phyloP scores from a whole-genome alignment of 2,888 invertebrate genomes.

The Xestobium rufovillosum region DNA sequence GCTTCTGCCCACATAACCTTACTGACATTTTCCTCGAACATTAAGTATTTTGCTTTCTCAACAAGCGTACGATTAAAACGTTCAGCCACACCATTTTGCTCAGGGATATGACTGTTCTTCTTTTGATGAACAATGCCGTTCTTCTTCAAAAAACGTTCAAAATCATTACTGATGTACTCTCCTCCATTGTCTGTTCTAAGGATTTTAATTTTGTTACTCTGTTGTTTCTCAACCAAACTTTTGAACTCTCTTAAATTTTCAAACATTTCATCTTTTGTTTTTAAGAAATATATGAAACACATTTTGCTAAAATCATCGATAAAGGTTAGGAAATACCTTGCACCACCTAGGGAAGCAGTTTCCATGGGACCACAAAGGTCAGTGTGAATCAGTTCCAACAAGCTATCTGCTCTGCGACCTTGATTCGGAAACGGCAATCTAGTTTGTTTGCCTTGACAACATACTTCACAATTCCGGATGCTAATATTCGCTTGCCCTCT shows the following conservation, averaged over 20 bases:
- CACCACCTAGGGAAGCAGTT: slow-evolving; percentile 17
- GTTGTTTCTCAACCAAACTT: slow-evolving; percentile 27
- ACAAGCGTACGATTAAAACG: slow-evolving; percentile 22
- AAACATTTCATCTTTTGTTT: slow-evolving; percentile 26
- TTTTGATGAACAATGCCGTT: slow-evolving; percentile 26
- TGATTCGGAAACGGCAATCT: slow-evolving; percentile 27
- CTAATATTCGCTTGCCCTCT: slow-evolving; percentile 12
- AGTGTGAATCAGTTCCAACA: slow-evolving; percentile 22
- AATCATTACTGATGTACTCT: slow-evolving; percentile 19
- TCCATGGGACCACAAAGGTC: slow-evolving; percentile 27
- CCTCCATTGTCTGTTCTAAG: slow-evolving; percentile 27
- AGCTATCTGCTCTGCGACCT: slow-evolving; percentile 18
- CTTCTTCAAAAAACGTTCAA: slow-evolving; percentile 17
- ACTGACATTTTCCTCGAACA: slow-evolving; percentile 16
- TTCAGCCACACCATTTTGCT: slow-evolving; percentile 29
- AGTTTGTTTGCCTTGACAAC: slow-evolving; percentile 29
- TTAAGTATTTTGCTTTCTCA: slow-evolving; percentile 22
- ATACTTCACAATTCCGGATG: slow-evolving; percentile 14
- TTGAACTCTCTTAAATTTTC: slow-evolving; percentile 27
- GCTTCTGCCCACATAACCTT: slow-evolving; percentile 21
- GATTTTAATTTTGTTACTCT: slow-evolving; percentile 25
- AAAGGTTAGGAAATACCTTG: slow-evolving; percentile 31
- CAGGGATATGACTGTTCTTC: slow-evolving; percentile 26
- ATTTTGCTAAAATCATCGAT: slow-evolving; percentile 30
- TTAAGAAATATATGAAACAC: slow-evolving; percentile 29